Evolutionary conservation across 2,113 vertebrate species (phyloP), one percentile per base, ranked within the genome.

Genomic region (Lota lota): DNA sequence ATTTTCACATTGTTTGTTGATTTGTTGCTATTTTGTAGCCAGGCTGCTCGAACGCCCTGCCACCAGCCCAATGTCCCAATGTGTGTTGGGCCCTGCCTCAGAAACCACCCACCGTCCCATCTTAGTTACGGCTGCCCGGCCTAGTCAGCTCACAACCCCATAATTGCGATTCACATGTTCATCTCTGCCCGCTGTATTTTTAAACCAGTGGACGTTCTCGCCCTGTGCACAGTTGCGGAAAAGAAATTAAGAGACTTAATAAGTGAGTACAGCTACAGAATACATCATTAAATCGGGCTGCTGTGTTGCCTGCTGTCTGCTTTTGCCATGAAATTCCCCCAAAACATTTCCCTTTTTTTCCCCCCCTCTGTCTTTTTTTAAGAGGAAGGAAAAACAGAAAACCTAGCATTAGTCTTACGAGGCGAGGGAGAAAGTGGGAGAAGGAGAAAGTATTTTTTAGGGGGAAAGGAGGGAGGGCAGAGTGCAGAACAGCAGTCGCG

Each of bases 181-280:
- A 68, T 83, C 84, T 80, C 65, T 81, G 58, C 68, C 68, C 73
- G 67, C 56, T 22, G 62, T 91, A 91, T 90, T 91, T 92, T 91
- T 92, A 90, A 87, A 86, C 74, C 64, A 81, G 78, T 74, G 66
- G 77, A 83, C 80, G 78, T 87, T 86, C 78, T 89, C 84, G 76
- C 86, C 79, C 65, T 83, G 60, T 67, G 64, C 78, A 76, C 76
- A 63, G 65, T 77, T 64, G 66, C 69, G 73, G 79, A 77, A 77
- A 83, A 84, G 79, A 85, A 91, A 88, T 90, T 89, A 91, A 90
- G 82, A 87, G 82, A 87, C 86, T 84, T 89, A 90, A 92, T 89
- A 90, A 89, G 79, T 73, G 63, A 85, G 78, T 89, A 83, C 47
- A 76, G 70, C 74, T 84, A 80, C 86, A 88, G 80, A 76, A 90